Conservation (phyloP, 2,888 invertebrate species). For the Zygaena filipendulae region DNA sequence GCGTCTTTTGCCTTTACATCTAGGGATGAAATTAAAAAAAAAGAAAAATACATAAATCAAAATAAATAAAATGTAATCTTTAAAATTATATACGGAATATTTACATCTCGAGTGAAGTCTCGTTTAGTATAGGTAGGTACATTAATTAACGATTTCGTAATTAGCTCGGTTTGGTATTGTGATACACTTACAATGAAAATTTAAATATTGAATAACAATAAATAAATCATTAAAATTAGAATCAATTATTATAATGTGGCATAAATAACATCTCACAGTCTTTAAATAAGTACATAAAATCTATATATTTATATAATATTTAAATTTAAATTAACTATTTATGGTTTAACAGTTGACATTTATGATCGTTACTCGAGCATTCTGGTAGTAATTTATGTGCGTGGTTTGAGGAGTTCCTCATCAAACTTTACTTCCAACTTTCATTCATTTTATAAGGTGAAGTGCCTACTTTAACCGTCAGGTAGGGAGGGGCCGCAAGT, state of each 20-base stretch:
- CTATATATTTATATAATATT: slow-evolving; percentile 2
- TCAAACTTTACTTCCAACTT: too few relatives aligned
- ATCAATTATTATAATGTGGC: too few relatives aligned
- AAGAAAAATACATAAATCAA: slow-evolving; percentile 45
- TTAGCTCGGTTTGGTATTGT: too few relatives aligned
- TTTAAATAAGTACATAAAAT: slow-evolving; percentile 38
- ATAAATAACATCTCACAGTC: slow-evolving; percentile 55
- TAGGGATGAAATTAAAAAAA: slow-evolving; percentile 24
- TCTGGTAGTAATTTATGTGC: too few relatives aligned
- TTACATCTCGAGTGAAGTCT: slow-evolving; percentile 57
- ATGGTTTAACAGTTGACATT: slow-evolving; percentile 10
- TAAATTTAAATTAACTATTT: too few relatives aligned
- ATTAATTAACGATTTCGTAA: slow-evolving; percentile 37
- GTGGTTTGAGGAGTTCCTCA: too few relatives aligned
- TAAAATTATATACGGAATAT: slow-evolving; percentile 56
- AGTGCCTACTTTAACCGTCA: too few relatives aligned
- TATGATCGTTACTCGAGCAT: too few relatives aligned
- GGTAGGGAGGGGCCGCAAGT: too few relatives aligned
- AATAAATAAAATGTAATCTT: slow-evolving; percentile 65
- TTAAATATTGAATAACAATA: slow-evolving; percentile 33
- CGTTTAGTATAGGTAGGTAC: slow-evolving; percentile 26
- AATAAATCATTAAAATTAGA: slow-evolving; percentile 55
- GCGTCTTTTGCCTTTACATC: slow-evolving; percentile 50
- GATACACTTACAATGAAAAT: too few relatives aligned
- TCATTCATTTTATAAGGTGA: too few relatives aligned